These are phyloP conservation scores for Gadus chalcogrammus DNA, from an alignment of 2,113 vertebrate species.

Conservation along the genomic window DNA sequence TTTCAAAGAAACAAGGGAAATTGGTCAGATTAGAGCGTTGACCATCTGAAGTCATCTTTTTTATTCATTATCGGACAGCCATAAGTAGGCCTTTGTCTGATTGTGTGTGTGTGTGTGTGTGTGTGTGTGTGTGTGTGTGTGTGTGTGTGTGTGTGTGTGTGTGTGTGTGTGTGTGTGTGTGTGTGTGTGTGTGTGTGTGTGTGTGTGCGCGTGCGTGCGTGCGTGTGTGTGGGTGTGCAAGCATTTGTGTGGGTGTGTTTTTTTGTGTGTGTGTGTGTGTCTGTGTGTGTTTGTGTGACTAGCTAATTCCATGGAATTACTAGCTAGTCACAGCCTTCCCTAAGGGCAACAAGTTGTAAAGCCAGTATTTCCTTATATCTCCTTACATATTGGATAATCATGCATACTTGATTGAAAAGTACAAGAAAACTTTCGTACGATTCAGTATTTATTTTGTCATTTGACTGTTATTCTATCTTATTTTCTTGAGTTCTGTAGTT, in stretches of 20 bases:
- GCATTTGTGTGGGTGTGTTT: neutral
- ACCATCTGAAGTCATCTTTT: neutral
- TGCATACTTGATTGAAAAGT: neutral
- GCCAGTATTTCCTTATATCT: no score
- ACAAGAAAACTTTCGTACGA: constrained; percentile 26
- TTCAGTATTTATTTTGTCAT: no score
- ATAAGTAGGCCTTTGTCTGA: neutral
- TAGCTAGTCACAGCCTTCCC: no score
- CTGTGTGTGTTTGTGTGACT: neutral
- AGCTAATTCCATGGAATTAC: no score
- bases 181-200: neutral
- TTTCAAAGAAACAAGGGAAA: neutral
- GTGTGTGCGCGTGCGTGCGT: neutral
- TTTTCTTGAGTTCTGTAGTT: no score
- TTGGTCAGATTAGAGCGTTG: no score
- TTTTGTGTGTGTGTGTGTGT: no score
- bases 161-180: neutral
- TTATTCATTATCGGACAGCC: neutral
- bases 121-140: neutral
- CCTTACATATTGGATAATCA: neutral
- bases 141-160: neutral
- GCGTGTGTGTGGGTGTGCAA: neutral
- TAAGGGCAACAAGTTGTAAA: no score
- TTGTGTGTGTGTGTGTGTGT: no score
- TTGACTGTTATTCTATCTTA: no score